Conservation (phyloP, 1,140 invertebrate genomes). For the Diuraphis noxia region DNA sequence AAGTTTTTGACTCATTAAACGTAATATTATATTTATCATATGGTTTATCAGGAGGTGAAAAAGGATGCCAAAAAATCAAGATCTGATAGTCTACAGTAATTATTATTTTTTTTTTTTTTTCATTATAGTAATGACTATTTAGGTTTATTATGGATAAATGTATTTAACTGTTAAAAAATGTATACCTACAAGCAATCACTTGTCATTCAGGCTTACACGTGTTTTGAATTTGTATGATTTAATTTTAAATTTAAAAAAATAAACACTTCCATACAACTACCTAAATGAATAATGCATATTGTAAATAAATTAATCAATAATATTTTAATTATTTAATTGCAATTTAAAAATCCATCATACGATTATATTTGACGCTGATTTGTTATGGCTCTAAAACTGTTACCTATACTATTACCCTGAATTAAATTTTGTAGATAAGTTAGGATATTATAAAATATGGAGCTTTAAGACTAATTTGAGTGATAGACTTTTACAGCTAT, state of each 20-base stretch:
- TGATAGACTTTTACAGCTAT: too few relatives aligned
- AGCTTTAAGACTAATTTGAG: neutral
- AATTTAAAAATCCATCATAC: neutral
- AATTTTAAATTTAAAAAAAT: neutral
- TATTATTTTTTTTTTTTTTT: too few relatives aligned
- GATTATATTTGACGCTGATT: neutral
- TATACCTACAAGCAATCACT: too few relatives aligned
- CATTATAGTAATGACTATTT: too few relatives aligned
- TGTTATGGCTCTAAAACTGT: neutral
- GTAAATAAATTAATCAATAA: too few relatives aligned
- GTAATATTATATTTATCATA: neutral
- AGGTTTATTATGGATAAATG: neutral
- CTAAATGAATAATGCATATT: too few relatives aligned
- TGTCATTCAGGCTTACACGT: neutral
- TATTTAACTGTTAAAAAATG: too few relatives aligned
- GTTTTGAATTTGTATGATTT: neutral
- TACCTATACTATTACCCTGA: neutral
- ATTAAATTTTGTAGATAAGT: neutral
- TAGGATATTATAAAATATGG: too few relatives aligned
- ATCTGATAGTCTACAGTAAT: neutral
- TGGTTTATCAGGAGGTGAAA: neutral
- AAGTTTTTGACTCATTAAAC: neutral
- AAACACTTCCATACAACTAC: too few relatives aligned
- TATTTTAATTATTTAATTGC: neutral
- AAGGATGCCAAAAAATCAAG: neutral